Percentiles rank a stretch among this genome's conserved stretches.
Conservation (phyloP, 2,113 vertebrate species). For the Hemibagrus wyckioides region DNA sequence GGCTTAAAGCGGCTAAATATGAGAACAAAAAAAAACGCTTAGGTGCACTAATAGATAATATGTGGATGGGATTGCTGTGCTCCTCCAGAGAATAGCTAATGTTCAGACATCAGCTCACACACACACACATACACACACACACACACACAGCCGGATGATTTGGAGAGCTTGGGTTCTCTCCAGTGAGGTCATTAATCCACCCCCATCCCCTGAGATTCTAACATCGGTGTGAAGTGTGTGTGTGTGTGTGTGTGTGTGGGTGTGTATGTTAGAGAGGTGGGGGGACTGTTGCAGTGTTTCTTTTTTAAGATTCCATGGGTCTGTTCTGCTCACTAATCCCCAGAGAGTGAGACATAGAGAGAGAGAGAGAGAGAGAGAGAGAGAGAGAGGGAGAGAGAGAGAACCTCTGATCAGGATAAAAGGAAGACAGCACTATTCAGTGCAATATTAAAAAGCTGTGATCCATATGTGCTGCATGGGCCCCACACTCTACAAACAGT, state of each 20-base stretch:
- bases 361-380: neutral
- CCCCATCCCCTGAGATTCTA: slow-evolving; percentile 59
- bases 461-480: neutral
- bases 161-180: slow-evolving; percentile 56
- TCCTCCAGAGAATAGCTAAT: slow-evolving; percentile 15
- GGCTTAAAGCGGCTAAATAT: slow-evolving; percentile 19
- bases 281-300: slow-evolving; percentile 56
- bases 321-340: slow-evolving; percentile 65
- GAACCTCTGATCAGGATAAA: slow-evolving; percentile 58
- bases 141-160: slow-evolving; percentile 47
- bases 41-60: slow-evolving; percentile 8
- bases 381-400: neutral
- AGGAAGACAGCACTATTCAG: slow-evolving; percentile 27
- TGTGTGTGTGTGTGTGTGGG: slow-evolving; percentile 13
- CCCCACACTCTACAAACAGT: slow-evolving; percentile 9
- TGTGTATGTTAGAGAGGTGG: slow-evolving; percentile 16
- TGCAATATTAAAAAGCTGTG: slow-evolving; percentile 32
- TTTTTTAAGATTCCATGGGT: slow-evolving; percentile 53
- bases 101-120: slow-evolving; percentile 15
- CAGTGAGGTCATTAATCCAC: slow-evolving; percentile 71
- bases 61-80: neutral
- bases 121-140: slow-evolving; percentile 32
- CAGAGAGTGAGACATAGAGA: slow-evolving; percentile 59
- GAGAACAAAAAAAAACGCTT: neutral
- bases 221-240: slow-evolving; percentile 45